Evolutionary conservation across 1,140 invertebrate genomes (phyloP).

Genomic region (Trichonephila inaurata): DNA sequence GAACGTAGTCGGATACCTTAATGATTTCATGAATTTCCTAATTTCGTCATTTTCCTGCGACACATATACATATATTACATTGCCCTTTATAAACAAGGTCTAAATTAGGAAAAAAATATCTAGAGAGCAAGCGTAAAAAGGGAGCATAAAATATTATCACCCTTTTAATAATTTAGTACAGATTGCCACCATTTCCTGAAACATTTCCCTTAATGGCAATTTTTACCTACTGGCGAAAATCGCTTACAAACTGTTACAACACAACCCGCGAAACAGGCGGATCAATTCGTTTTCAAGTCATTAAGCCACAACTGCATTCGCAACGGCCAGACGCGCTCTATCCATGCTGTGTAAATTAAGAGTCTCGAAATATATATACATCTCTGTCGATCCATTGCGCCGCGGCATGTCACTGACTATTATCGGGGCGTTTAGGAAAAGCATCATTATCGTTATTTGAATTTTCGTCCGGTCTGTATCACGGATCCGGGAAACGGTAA

Average conservation of each 20-base stretch:
- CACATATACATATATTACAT: no score
- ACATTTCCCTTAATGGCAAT: neutral
- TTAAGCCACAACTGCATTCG: slow-evolving; percentile 15
- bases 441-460: slow-evolving; percentile 34
- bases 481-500: slow-evolving; percentile 27
- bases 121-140: no score
- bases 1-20: no score
- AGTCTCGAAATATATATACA: neutral
- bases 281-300: slow-evolving; percentile 25
- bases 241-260: neutral
- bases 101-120: no score
- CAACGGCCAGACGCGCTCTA: neutral
- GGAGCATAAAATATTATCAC: no score
- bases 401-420: slow-evolving; percentile 1
- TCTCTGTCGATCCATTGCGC: neutral
- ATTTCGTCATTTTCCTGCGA: no score
- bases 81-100: no score
- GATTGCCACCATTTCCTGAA: neutral
- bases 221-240: neutral
- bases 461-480: slow-evolving; percentile 23
- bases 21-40: no score
- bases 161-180: neutral
- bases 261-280: neutral
- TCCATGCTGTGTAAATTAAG: neutral
- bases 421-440: slow-evolving; percentile 24